Conservation (phyloP, 2,888 invertebrate genomes). For the Hesperia comma region DNA sequence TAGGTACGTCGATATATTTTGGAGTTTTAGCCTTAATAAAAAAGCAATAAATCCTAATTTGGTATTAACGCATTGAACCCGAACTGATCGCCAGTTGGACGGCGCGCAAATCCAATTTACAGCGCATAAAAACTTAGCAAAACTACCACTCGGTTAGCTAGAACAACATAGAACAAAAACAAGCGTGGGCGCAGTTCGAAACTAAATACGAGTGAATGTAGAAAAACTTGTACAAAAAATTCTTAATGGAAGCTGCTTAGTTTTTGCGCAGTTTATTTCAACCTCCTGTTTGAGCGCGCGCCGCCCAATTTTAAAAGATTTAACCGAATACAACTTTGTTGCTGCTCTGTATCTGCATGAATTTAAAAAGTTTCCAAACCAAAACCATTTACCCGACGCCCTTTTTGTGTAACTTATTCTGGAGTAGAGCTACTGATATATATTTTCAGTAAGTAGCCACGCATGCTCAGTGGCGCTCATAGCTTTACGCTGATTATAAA, state of each 20-base stretch:
- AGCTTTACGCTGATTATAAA: no score
- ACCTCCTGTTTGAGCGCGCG: not conserved
- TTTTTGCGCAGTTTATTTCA: slow-evolving; percentile 26
- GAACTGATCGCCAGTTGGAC: slow-evolving; percentile 4
- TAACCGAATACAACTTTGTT: no score
- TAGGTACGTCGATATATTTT: no score
- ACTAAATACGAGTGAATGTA: slow-evolving; percentile 17
- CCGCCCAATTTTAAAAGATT: not conserved
- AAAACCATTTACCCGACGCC: no score
- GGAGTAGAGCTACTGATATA: no score
- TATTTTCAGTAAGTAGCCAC: no score
- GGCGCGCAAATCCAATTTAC: not conserved
- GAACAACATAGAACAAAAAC: slow-evolving; percentile 18
- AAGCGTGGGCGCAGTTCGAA: slow-evolving; percentile 16
- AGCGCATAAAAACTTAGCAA: slow-evolving; percentile 16
- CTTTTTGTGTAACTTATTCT: no score
- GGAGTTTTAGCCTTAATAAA: not conserved
- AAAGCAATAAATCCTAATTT: not conserved
- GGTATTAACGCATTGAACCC: not conserved
- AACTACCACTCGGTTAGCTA: slow-evolving; percentile 13
- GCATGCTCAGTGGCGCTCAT: no score
- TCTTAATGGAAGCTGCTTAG: slow-evolving; percentile 30
- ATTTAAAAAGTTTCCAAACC: no score
- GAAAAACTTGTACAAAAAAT: slow-evolving; percentile 19
- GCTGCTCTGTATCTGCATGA: no score